Base-by-base conservation (phyloP, 2,797 vertebrate species). In the Gymnoscopelus braueri region DNA sequence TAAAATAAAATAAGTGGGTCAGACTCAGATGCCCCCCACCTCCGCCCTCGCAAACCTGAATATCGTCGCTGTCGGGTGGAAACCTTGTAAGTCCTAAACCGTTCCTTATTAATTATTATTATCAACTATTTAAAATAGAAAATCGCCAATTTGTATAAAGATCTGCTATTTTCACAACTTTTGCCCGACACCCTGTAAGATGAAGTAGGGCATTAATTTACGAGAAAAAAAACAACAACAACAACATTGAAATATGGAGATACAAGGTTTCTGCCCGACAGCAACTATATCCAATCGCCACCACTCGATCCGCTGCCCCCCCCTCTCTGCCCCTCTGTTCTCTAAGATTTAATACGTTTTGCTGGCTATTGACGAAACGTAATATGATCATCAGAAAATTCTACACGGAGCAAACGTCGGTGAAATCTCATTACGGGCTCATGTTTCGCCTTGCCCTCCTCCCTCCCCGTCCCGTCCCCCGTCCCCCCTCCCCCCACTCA, bases 351-450 rank as follows among this genome's bases (percentile, higher is more conserved):
- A 90, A 88, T 88, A 83, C 66, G 5, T 86, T 84, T 82, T 85
- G 75, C 63, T 74, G 76, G 79, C 79, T 89, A 92, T 92, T 73
- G 89, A 91, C 89, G 29, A 74, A 83, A 71, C 69, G 89, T 81
- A 91, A 92, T 80, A 81, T 60, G 90, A 92, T 90, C 89, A 82
- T 90, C 84, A 88, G 77, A 90, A 44, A 87, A 88, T 88, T 87
- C 84, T 82, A 85, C 85, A 88, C 79, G 84, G 51, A 83, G 86
- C 83, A 81, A 44, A 83, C 74, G 78, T 88, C 87, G 87, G 85
- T 80, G 72, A 86, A 90, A 90, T 88, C 84, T 89, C 90, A 91
- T 91, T 90, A 89, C 68, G 48, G 84, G 83, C 80, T 91, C 74
- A 52, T 69, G 80, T 91, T 91, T 89, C 86, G n/a, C 78, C 56